A percentile compares a stretch with the other conserved stretches of the same genome.
Evolutionary conservation across 2,888 invertebrate genomes (phyloP).

Genomic region (Tachina grossa): DNA sequence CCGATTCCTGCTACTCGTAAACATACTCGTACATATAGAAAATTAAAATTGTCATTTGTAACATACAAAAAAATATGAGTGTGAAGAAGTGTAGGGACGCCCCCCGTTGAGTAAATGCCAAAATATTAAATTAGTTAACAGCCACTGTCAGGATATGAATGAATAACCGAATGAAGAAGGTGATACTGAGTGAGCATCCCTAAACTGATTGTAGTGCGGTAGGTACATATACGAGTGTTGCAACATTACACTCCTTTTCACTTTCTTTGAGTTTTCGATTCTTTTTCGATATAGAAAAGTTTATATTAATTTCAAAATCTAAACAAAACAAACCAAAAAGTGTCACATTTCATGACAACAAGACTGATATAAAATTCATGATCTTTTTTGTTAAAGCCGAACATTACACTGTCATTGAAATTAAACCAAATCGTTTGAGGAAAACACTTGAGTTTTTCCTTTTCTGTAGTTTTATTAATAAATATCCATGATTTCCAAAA

Average conservation of each 20-base stretch:
- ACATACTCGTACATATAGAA: not conserved
- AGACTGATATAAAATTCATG: conserved; percentile 26
- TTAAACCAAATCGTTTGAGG: conserved; percentile 16
- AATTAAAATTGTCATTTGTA: not conserved
- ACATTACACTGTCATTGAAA: conserved; percentile 51
- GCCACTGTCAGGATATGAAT: conserved; percentile 69
- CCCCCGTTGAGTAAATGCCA: conserved; percentile 66
- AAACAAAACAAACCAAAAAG: conserved; percentile 58
- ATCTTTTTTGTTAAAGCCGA: conserved; percentile 55
- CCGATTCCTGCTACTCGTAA: not conserved
- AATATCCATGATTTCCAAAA: conserved; percentile 37
- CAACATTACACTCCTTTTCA: conserved; percentile 45
- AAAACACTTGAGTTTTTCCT: conserved; percentile 62
- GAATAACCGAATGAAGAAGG: conserved; percentile 36
- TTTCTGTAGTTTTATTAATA: conserved; percentile 41
- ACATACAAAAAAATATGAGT: not conserved
- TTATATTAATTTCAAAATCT: conserved; percentile 26
- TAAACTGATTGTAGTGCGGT: conserved; percentile 55
- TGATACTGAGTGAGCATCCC: conserved; percentile 12
- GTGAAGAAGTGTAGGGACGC: conserved; percentile 40
- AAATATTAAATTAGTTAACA: conserved; percentile 66
- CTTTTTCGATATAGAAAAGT: not conserved
- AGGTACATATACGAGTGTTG: conserved; percentile 50
- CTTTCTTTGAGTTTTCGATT: conserved; percentile 18
- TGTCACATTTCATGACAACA: conserved; percentile 60